Evolutionary conservation across 2,113 vertebrate species (phyloP).

Genomic region (Sialia sialis): DNA sequence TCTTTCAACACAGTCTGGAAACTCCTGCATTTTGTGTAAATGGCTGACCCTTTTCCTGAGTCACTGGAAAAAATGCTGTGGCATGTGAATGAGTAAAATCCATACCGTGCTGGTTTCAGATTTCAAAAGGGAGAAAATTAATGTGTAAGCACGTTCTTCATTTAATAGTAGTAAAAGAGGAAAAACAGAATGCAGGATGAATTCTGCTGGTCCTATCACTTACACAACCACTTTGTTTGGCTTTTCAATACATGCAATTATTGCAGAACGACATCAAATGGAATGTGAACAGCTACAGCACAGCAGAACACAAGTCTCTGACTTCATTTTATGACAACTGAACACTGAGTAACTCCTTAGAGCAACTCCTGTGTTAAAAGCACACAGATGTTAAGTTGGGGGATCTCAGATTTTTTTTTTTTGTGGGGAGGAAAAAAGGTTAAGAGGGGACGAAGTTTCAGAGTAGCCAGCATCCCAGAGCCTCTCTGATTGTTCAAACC

Average conservation of each 20-base stretch:
- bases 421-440: background rate
- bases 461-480: background rate
- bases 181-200: background rate
- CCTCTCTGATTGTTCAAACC: background rate
- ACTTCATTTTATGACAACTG: background rate
- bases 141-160: constrained; percentile 6
- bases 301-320: background rate
- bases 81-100: constrained; percentile 65
- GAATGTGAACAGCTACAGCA: background rate
- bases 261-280: background rate
- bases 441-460: background rate
- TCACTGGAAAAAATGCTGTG: constrained; percentile 71
- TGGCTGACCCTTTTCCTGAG: constrained; percentile 68
- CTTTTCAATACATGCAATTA: background rate
- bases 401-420: background rate
- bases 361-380: background rate
- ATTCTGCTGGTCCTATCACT: background rate
- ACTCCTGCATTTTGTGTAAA: constrained; percentile 67
- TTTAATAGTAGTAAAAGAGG: background rate
- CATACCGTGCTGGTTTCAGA: constrained; percentile 8
- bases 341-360: background rate
- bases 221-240: background rate
- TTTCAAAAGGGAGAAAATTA: constrained; percentile 58
- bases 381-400: background rate
- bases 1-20: constrained; percentile 73